A percentile compares a stretch with the other conserved stretches of the same genome.
These are phyloP conservation scores for Thera obeliscata DNA, from an alignment of 2,888 invertebrate genomes.

Conservation along the genomic window DNA sequence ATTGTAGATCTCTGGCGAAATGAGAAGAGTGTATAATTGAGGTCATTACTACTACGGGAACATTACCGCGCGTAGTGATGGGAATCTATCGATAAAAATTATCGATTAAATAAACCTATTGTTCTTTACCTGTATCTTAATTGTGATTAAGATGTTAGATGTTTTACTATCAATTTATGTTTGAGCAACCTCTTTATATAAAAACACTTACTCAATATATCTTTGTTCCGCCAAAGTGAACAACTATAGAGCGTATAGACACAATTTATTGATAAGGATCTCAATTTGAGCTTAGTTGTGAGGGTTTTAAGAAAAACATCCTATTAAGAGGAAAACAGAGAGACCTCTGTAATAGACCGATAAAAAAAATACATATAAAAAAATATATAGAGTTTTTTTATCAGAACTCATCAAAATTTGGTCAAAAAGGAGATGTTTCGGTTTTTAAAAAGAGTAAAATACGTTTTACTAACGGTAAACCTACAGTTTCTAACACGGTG, in stretches of 20 bases:
- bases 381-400: too few species aligned
- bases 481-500: neutral
- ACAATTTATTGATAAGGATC: too few species aligned
- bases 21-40: slow-evolving; percentile 56
- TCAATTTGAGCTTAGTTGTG: too few species aligned
- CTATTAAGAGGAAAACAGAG: too few species aligned
- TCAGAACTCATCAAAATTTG: neutral
- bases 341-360: too few species aligned
- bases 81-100: slow-evolving; percentile 9
- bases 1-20: slow-evolving; percentile 58
- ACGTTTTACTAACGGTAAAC: neutral
- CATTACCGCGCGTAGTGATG: slow-evolving; percentile 42
- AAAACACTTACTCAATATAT: neutral
- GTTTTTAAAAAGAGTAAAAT: neutral
- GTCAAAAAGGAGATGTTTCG: neutral
- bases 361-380: too few species aligned
- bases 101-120: slow-evolving; percentile 5
- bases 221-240: neutral
- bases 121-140: neutral
- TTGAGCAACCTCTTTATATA: neutral
- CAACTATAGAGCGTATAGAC: too few species aligned
- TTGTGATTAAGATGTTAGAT: neutral
- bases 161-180: neutral
- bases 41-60: slow-evolving; percentile 52
- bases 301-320: too few species aligned